These are phyloP conservation scores for Grapholita molesta DNA, from an alignment of 1,140 invertebrate genomes.

Conservation along the genomic window DNA sequence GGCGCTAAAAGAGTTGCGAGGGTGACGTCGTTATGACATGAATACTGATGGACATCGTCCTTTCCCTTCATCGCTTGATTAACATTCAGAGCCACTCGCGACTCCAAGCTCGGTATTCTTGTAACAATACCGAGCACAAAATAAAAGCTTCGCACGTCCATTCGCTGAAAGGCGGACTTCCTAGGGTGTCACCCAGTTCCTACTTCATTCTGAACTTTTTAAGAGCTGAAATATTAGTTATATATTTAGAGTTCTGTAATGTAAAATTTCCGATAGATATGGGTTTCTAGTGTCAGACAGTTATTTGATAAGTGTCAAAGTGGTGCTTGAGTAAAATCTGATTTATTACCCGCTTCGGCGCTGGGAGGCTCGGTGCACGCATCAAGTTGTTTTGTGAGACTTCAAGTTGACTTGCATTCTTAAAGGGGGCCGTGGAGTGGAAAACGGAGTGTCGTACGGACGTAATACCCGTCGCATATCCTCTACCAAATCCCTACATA, in stretches of 20 bases:
- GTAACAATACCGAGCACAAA: constrained; percentile 62
- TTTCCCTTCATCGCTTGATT: constrained; percentile 54
- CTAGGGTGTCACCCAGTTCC: constrained; percentile 43
- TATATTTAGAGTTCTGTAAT: not conserved
- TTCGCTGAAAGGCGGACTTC: constrained; percentile 59
- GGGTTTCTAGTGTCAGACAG: no score
- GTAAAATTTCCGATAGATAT: not conserved
- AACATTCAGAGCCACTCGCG: constrained; percentile 59
- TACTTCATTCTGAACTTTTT: constrained; percentile 23
- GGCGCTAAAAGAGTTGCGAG: constrained; percentile 42
- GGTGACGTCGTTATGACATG: constrained; percentile 48
- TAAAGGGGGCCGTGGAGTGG: constrained; percentile 19
- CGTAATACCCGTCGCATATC: constrained; percentile 5
- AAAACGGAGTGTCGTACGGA: constrained; percentile 19
- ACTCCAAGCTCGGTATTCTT: constrained; percentile 60
- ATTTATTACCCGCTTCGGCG: constrained; percentile 21
- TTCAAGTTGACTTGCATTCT: constrained; percentile 28
- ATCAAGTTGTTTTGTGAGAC: constrained; percentile 29
- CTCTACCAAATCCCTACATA: constrained; percentile 4
- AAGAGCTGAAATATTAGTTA: constrained; percentile 17
- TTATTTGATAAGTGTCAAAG: constrained; percentile 21
- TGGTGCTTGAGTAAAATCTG: constrained; percentile 24
- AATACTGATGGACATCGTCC: constrained; percentile 60
- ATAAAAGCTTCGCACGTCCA: constrained; percentile 70
- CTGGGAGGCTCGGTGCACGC: not conserved